These are phyloP conservation scores for Drosophila kanapiae DNA, from an alignment of 1,140 invertebrate species.

Conservation along the genomic window DNA sequence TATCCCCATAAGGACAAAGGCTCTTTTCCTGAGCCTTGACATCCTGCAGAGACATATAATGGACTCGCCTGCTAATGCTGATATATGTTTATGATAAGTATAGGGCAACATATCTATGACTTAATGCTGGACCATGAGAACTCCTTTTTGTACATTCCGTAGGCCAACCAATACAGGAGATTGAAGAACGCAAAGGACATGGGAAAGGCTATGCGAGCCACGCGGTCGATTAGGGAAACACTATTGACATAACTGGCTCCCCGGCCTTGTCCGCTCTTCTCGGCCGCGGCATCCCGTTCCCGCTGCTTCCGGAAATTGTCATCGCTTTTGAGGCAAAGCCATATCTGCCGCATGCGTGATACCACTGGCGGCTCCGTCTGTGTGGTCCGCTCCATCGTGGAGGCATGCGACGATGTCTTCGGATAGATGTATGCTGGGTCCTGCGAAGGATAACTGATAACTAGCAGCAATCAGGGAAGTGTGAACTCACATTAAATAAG, in stretches of 20 bases:
- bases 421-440: constrained; percentile 85
- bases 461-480: background rate
- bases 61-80: background rate
- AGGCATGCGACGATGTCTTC: constrained; percentile 66
- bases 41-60: background rate
- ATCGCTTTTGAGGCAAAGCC: constrained; percentile 92
- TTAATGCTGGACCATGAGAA: constrained; percentile 79
- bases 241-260: constrained; percentile 91
- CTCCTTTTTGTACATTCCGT: constrained; percentile 83
- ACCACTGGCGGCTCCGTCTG: constrained; percentile 91
- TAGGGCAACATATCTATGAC: constrained; percentile 14
- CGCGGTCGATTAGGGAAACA: constrained; percentile 94
- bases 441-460: constrained; percentile 54
- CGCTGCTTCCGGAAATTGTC: constrained; percentile 91
- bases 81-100: background rate
- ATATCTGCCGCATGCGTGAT: constrained; percentile 91
- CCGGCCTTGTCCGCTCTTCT: constrained; percentile 63
- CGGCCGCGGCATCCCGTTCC: constrained; percentile 90
- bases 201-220: constrained; percentile 94
- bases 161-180: constrained; percentile 93
- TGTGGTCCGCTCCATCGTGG: constrained; percentile 92
- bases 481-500: constrained; percentile 87
- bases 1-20: background rate
- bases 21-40: too few relatives aligned
- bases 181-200: constrained; percentile 94